Base-by-base conservation (phyloP, 2,888 invertebrate species). In the Brassicogethes aeneus region DNA sequence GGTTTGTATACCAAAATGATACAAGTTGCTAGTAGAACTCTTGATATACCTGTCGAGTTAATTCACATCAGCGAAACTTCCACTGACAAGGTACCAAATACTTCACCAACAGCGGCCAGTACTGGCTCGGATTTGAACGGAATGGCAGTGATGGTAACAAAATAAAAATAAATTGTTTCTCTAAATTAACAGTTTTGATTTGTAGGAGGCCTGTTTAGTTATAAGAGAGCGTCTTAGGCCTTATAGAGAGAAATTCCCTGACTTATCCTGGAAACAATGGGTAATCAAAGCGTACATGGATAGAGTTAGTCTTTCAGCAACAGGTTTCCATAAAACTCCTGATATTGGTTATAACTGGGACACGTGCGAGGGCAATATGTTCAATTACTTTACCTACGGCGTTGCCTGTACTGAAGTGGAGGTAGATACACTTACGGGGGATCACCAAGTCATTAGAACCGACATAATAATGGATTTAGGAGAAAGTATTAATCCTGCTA, bases 1-100 rank as follows among this genome's bases (percentile, higher is more conserved):
- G 96, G 96, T 1, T 71, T 96, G 2, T 88, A 94, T 62, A 96
- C 91, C 0, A 96, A 96, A 73, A 91, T 94, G 85, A 82, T 91
- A 39, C 94, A 95, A 76, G 82, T 91, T 8, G 88, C 90, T 2
- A 84, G 89, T 34, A 73, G 82, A 46, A 75, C 74, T 0, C 69
- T 93, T 10, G 80, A 76, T 36, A 76, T 89, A 23, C 78, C 85
- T 2, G 62, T 76, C 0, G 77, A 81, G 0, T 76, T 79, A 56
- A 88, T 92, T 54, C 84, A 89, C 60, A 81, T 90, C 10, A 77
- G 78, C 16, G 91, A 92, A 64, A 88, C 89, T 0, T 69, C 85
- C 0, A 91, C 91, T 0, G 92, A 93, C 60, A 92, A 90, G 72
- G 88, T 93, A 1, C 91, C 93, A 0, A 94, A 94, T 57, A 85